phyloP scores from a whole-genome alignment of 2,888 invertebrate genomes.

The Diplolepis rosae region DNA sequence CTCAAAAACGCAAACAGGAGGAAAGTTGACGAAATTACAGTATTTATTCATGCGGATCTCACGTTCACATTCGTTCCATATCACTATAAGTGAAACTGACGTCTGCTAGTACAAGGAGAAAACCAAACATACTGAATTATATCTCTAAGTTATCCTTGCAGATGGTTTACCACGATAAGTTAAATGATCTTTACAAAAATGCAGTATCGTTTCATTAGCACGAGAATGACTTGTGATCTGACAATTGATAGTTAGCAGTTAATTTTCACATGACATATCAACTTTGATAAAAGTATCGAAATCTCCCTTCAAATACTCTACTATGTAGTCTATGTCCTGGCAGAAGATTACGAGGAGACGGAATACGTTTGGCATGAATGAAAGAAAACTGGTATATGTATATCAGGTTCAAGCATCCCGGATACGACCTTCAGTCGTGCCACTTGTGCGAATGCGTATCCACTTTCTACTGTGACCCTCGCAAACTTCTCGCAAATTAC shows the following conservation, averaged over 20 bases:
- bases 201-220: too few species aligned
- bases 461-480: conserved; percentile 73
- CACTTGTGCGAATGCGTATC: conserved; percentile 57
- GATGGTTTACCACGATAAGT: background rate
- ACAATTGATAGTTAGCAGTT: background rate
- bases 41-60: conserved; percentile 13
- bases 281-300: background rate
- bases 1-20: background rate
- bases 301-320: background rate
- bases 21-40: background rate
- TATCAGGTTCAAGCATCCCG: conserved; percentile 66
- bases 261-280: background rate
- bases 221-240: too few species aligned
- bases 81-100: conserved; percentile 15
- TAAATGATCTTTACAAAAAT: too few species aligned
- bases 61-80: conserved; percentile 12
- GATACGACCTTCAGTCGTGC: conserved; percentile 71
- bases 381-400: conserved; percentile 62
- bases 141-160: background rate
- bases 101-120: background rate
- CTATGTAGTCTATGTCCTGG: background rate
- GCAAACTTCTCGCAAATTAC: conserved; percentile 26
- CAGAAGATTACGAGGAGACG: conserved; percentile 32
- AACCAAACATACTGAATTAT: conserved; percentile 15
- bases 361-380: conserved; percentile 61